phyloP scores from a whole-genome alignment of 2,113 vertebrate genomes.

The Hypanus sabinus region DNA sequence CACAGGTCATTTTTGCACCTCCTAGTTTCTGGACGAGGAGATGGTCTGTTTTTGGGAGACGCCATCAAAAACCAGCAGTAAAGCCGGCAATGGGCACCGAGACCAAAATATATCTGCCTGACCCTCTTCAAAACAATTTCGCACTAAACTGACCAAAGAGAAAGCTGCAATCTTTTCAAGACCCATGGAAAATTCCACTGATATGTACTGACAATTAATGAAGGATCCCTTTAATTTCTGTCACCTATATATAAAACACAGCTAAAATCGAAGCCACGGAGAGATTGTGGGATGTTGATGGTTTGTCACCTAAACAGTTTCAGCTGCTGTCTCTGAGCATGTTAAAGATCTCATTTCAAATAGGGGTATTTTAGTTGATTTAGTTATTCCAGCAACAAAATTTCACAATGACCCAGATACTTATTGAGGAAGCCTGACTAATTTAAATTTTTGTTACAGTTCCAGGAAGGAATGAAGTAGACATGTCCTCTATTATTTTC shows the following conservation, averaged over 20 bases:
- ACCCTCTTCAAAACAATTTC: neutral
- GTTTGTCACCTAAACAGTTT: neutral
- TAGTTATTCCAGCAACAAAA: neutral
- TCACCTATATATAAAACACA: neutral
- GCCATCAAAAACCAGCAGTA: neutral
- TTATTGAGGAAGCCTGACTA: neutral
- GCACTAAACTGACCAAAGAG: neutral
- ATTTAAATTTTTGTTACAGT: neutral
- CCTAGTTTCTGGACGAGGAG: neutral
- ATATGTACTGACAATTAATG: neutral
- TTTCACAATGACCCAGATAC: neutral
- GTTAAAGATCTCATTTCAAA: neutral
- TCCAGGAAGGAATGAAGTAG: neutral
- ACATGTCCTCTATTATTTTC: neutral
- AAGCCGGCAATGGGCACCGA: neutral
- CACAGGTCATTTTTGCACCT: neutral
- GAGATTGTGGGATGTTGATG: neutral
- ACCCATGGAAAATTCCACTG: neutral
- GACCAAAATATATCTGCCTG: neutral
- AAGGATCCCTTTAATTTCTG: neutral
- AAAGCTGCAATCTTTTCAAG: neutral
- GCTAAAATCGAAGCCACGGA: neutral
- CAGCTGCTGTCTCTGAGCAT: neutral
- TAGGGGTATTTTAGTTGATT: neutral
- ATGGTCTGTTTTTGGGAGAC: neutral